Conservation (phyloP, 2,797 vertebrate genomes). For the Hydrocynus forskahlii region DNA sequence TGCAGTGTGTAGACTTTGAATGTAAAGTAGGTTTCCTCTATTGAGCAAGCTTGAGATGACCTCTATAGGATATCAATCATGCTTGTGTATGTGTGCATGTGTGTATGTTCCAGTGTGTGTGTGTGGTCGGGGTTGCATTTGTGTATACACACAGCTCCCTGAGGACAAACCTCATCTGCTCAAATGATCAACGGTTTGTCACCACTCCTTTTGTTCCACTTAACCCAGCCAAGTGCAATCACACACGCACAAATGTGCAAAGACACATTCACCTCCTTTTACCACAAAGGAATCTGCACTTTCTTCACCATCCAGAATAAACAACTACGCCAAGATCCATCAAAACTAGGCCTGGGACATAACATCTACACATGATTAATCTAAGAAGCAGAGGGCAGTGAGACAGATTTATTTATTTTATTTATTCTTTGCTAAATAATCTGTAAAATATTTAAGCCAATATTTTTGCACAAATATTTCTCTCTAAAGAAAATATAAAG, state of each 20-base stretch:
- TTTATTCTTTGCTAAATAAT: too few species aligned
- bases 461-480: too few species aligned
- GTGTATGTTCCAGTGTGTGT: conserved; percentile 4
- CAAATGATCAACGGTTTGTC: conserved; percentile 23
- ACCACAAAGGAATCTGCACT: neutral
- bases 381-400: too few species aligned
- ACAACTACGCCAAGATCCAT: neutral
- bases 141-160: neutral
- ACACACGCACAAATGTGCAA: neutral
- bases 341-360: too few species aligned
- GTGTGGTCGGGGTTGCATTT: conserved; percentile 8
- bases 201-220: neutral
- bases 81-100: neutral
- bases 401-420: too few species aligned
- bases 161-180: conserved; percentile 6
- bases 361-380: too few species aligned
- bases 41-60: neutral
- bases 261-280: neutral
- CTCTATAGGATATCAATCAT: conserved; percentile 36
- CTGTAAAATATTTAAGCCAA: too few species aligned
- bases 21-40: too few species aligned
- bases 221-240: neutral
- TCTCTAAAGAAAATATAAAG: too few species aligned
- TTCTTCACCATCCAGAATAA: neutral
- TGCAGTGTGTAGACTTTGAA: too few species aligned